Base-by-base conservation (phyloP, 1,140 invertebrate genomes). In the Aphidius ervi region DNA sequence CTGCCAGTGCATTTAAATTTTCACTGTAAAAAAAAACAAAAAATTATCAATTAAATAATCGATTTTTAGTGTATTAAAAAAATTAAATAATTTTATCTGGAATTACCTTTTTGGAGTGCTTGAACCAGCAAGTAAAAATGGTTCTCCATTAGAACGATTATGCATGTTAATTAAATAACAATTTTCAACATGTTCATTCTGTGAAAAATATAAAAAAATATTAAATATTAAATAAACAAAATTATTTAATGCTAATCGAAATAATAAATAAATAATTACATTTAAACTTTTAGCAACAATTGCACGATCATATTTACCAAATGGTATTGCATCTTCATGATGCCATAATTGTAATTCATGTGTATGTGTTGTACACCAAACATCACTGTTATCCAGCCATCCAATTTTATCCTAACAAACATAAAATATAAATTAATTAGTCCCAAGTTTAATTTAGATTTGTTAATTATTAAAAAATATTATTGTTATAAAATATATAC, bases 311-410 rank as follows among this genome's bases (percentile, higher is more conserved):
- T 86, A 88, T 65, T 74, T 82, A 4, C 71, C 67, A 5, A 85
- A 69, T 42, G 84, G 77, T 65, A 85, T 83, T 2, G 84, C 87
- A 63, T 81, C 84, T 31, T 83, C 78, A n/a, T 76, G 76, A 55
- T 88, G 77, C 85, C 89, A 93, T 23, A 91, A 69, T 72, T 91
- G 88, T 6, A 92, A 68, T 60, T 88, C 86, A 68, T 86, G 83
- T 9, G 84, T 87, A 67, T 91, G 85, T 3, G 90, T 90, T 7
- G 87, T 78, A 66, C 88, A 90, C 54, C 84, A 82, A 8, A 89
- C 69, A 63, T 78, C 74, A 42, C 81, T 74, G 39, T 81, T 77
- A 16, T 76, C 75, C 48, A 84, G 52, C 75, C 76, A 74, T 40
- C 73, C 70, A 59, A 83, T 50, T 45, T 20, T 3, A 62, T 56